Base-by-base conservation (phyloP, 2,888 invertebrate species). In the Blomia tropicalis region DNA sequence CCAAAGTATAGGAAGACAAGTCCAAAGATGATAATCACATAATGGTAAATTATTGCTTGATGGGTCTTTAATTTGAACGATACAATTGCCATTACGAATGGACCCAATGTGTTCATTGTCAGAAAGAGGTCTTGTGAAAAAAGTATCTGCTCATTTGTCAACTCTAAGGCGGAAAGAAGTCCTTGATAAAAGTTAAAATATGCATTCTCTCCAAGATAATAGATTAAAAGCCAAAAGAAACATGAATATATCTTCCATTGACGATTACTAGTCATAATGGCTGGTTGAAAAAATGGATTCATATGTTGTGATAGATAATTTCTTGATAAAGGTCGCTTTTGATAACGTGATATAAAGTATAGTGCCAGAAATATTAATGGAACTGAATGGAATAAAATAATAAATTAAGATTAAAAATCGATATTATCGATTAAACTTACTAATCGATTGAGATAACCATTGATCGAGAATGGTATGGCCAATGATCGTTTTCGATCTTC, bases 401-500 rank as follows among this genome's bases (percentile, higher is more conserved):
- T 47, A 7, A 47, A 47, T 25, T 47, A 14, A 14, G n/a, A 7
- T 47, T 47, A 19, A 19, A 47, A 11, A 47, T 7, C 7, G 51
- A 27, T 47, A 11, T 19, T 47, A 14, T 19, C n/a, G 41, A 17
- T n/a, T n/a, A 17, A 11, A 25, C 51, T 47, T 47, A 47, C 51
- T 47, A 25, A 47, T 47, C 51, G 51, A 47, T n/a, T 47, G 51
- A 22, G 27, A n/a, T 47, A 47, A 22, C 51, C 51, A 27, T 47
- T 47, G 51, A 47, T 47, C n/a, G 51, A 7, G 51, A 11, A 47
- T 14, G 51, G 51, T 11, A 47, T 14, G 14, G 11, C 14, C 7
- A 47, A n/a, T 14, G 27, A 27, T 27, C 22, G 51, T 27, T n/a
- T 22, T 27, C 51, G 51, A n/a, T 47, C 51, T 14, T 19, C 11